Evolutionary conservation across 30 jellyfish, hydroid and myxozoan species (phyloP), one percentile per base, ranked within the genome.

Genomic region (Sanderia malayensis): DNA sequence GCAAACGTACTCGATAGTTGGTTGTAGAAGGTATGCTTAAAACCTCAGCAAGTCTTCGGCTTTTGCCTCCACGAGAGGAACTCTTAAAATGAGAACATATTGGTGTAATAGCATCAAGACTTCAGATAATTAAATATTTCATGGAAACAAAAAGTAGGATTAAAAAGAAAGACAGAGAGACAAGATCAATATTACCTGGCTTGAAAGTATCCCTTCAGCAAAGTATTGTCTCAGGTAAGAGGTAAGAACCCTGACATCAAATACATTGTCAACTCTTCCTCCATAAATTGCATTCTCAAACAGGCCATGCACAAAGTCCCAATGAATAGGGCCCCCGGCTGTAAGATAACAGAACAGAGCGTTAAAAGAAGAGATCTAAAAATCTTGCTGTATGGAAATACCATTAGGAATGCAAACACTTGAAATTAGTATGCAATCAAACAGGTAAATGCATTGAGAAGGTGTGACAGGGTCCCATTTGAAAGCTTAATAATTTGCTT

Each of bases 251-350:
- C 98, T 89, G 31, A 92, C 96, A 30, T 84, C 98, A 66, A 92
- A 84, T 37, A 68, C 58, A 59, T 92, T 92, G 44, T 92, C 98
- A 26, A 84, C 91, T 44, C 96, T 65, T 27, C 98, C 98, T 44
- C 98, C 96, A 73, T 92, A 84, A 27, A 92, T 85, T 9, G 98
- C 98, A 84, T 92, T 92, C 58, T 92, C 98, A 73, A 92, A 84
- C 18, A 91, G 73, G 32, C 98, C 98, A 49, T 91, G 98, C 1
- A 91, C 86, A 47, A 84, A 91, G 24, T 91, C 96, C 98, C 98
- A 91, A 23, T 79, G 83, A 8, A 91, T 62, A 0, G 92, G 32
- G 45, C 93, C 93, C 9, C 87, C 58, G 18, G 95, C 98, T 91
- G n/a, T n/a, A n/a, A n/a, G n/a, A n/a, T n/a, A n/a, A n/a, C n/a